phyloP scores from a whole-genome alignment of 2,797 vertebrate species.

The Pseudotriccus pelzelni region DNA sequence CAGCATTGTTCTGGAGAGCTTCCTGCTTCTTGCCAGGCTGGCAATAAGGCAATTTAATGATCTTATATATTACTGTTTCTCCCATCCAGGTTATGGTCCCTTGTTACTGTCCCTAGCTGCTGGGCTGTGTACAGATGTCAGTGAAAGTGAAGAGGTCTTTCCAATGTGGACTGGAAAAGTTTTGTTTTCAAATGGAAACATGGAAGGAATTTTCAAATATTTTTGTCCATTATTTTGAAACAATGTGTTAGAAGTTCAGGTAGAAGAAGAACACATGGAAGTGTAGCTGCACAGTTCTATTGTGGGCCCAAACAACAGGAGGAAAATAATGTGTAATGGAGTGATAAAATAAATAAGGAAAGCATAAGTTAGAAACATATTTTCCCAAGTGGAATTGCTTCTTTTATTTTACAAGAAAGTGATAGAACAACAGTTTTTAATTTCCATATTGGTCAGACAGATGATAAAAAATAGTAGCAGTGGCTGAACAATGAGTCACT shows the following conservation, averaged over 20 bases:
- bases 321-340: neutral
- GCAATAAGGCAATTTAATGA: neutral
- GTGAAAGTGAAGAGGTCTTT: neutral
- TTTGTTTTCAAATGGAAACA: neutral
- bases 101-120: neutral
- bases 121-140: neutral
- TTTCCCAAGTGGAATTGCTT: neutral
- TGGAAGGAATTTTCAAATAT: neutral
- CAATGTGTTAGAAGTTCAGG: neutral
- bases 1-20: neutral
- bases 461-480: neutral
- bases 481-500: neutral
- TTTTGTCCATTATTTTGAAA: neutral
- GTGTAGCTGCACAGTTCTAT: neutral
- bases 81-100: neutral
- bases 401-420: neutral
- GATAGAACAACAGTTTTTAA: neutral
- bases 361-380: neutral
- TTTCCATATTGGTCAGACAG: neutral
- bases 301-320: neutral
- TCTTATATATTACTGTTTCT: neutral
- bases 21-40: neutral
- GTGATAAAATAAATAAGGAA: neutral
- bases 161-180: neutral
- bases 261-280: neutral